Conservation (phyloP, 2,797 vertebrate species). For the Bovichtus diacanthus region DNA sequence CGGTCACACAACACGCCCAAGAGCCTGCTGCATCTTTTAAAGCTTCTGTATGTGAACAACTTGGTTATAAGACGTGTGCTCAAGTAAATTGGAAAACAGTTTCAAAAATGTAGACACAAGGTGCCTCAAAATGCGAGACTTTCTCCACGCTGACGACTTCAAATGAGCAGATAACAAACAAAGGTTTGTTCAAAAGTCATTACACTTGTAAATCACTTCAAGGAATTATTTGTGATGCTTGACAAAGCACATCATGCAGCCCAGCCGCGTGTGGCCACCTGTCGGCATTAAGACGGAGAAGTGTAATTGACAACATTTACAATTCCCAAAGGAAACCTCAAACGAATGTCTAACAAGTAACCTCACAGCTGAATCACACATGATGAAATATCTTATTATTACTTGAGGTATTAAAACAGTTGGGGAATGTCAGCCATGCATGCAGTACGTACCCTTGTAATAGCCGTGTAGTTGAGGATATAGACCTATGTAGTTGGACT, state of each 20-base stretch:
- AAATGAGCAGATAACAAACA: not conserved
- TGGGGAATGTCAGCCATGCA: slow-evolving; percentile 69
- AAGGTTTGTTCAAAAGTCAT: not conserved
- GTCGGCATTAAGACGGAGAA: slow-evolving; percentile 13
- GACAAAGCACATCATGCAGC: slow-evolving; percentile 11
- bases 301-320: slow-evolving; percentile 16
- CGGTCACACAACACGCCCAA: slow-evolving; percentile 22
- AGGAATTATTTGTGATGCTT: not conserved
- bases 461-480: slow-evolving; percentile 69
- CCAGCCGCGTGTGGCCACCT: slow-evolving; percentile 1
- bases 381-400: slow-evolving; percentile 29
- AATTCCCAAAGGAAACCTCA: slow-evolving; percentile 22
- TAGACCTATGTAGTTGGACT: slow-evolving; percentile 74
- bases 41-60: slow-evolving; percentile 2
- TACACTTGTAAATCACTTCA: not conserved
- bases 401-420: slow-evolving; percentile 49
- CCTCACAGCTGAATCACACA: slow-evolving; percentile 19
- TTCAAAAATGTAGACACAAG: not conserved
- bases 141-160: not conserved
- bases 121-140: not conserved
- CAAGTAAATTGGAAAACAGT: not conserved
- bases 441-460: slow-evolving; percentile 82
- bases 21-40: slow-evolving; percentile 24
- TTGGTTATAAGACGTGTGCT: not conserved
- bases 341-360: slow-evolving; percentile 7